These are phyloP conservation scores for Polypterus senegalus DNA, from an alignment of 2,113 vertebrate genomes.

Conservation along the genomic window DNA sequence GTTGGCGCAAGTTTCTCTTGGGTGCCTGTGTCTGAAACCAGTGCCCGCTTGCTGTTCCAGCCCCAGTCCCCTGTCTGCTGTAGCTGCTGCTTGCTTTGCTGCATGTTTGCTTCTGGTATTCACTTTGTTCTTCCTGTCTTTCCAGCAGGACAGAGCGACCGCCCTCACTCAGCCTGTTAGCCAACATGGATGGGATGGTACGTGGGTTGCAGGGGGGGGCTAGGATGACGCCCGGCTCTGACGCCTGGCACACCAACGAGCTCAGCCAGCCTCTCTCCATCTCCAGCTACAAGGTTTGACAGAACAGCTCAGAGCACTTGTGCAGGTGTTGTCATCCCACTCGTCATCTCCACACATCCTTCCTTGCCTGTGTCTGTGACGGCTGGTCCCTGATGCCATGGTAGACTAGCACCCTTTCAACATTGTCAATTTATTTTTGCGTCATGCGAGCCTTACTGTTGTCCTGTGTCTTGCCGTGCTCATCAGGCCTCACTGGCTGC, in stretches of 20 bases:
- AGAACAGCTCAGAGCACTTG: slow-evolving; percentile 29
- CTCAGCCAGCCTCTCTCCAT: slow-evolving; percentile 75
- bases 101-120: not conserved
- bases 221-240: slow-evolving; percentile 70
- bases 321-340: slow-evolving; percentile 8
- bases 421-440: too few relatives aligned
- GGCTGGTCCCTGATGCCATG: too few relatives aligned
- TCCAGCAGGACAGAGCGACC: slow-evolving; percentile 89
- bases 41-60: too few relatives aligned
- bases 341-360: slow-evolving; percentile 14
- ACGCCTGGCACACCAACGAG: slow-evolving; percentile 90
- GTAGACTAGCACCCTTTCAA: too few relatives aligned
- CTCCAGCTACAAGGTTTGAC: slow-evolving; percentile 88
- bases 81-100: not conserved
- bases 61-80: not conserved
- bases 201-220: slow-evolving; percentile 82
- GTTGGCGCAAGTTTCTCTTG: not conserved
- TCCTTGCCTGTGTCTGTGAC: slow-evolving; percentile 8
- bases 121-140: slow-evolving; percentile 8
- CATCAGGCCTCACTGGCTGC: too few relatives aligned
- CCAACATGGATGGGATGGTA: slow-evolving; percentile 86
- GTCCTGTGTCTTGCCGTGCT: too few relatives aligned
- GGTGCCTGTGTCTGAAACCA: not conserved
- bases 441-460: too few relatives aligned
- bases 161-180: slow-evolving; percentile 84